Percentiles rank a stretch among this genome's conserved stretches.
Conservation (phyloP, 92 coral and sea anemone genomes). For the Parazoanthus atlanticus region DNA sequence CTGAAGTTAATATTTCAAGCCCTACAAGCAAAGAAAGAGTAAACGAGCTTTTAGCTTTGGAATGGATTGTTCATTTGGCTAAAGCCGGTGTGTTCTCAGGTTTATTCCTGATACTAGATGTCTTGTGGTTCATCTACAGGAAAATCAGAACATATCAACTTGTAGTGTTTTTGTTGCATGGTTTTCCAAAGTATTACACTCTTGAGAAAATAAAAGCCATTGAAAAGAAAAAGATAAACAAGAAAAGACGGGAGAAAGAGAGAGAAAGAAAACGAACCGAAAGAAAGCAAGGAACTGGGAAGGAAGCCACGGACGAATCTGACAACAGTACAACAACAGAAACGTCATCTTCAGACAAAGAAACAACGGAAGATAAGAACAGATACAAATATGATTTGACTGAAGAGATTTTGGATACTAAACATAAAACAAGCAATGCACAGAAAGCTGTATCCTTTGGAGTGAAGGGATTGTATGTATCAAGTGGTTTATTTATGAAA, state of each 20-base stretch:
- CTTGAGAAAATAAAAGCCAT: constrained; percentile 60
- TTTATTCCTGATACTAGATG: constrained; percentile 65
- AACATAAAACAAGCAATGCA: constrained; percentile 2
- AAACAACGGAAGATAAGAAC: neutral
- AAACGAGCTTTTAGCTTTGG: constrained; percentile 69
- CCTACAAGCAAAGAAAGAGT: constrained; percentile 50
- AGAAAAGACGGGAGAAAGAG: constrained; percentile 16
- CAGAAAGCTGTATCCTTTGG: constrained; percentile 17
- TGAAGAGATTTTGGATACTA: constrained; percentile 22
- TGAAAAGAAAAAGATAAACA: constrained; percentile 36
- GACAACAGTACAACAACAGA: constrained; percentile 16
- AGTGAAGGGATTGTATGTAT: constrained; percentile 40
- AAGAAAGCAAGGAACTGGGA: neutral
- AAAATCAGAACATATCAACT: constrained; percentile 76
- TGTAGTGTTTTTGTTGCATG: constrained; percentile 66
- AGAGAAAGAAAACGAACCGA: constrained; percentile 15
- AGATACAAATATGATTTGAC: neutral
- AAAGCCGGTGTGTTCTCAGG: constrained; percentile 67
- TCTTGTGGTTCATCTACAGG: constrained; percentile 78
- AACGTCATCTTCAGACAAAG: neutral
- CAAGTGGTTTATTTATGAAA: constrained; percentile 33
- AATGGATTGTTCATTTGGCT: constrained; percentile 66
- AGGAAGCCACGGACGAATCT: neutral
- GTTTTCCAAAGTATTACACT: constrained; percentile 70
- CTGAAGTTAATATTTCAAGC: constrained; percentile 63